Base-by-base conservation (phyloP, 2,888 invertebrate genomes). In the Tenthredo scrophulariae region DNA sequence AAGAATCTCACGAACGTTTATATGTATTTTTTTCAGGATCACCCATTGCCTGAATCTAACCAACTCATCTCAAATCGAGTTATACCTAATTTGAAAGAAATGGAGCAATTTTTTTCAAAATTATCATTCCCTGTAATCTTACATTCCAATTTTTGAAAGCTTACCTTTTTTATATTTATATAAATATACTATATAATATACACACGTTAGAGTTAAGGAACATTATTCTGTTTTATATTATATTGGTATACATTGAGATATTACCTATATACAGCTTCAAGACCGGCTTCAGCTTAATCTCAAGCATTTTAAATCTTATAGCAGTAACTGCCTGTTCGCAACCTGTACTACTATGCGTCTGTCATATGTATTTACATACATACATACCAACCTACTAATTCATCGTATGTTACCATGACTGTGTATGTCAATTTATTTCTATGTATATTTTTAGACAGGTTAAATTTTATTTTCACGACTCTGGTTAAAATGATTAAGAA, bases 11-110 rank as follows among this genome's bases (percentile, higher is more conserved):
- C 54, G 1, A 54, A n/a, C 10, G 2, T 93, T 37, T 7, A 37
- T 83, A 86, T 91, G 46, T 92, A 91, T 89, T 89, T 91, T 90
- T 91, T 91, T 84, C 90, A 91, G 91, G 90, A 87, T 86, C 91
- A 84, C 67, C 88, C 74, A 84, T 86, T 87, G 89, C 90, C 87
- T 91, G 89, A 91, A 88, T 87, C 80, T 74, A 84, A 46, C 10
- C 77, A 46, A 77, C 77, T 13, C 54, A 29, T 77, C 77, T 50
- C 33, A 18, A 50, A 54, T n/a, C 54, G 26, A 26, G 6, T 77
- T 54, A 77, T 74, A 46, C 46, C 46, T 46, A 54, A 46, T 40
- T 62, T 58, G 62, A 80, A 62, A 80, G 22, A 80, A 62, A 65
- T 26, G 40, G 6, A 58, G 22, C 5, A 4, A 26, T 22, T 62